Evolutionary conservation across 2,888 invertebrate genomes (phyloP).

Genomic region (Pammene fasciana): DNA sequence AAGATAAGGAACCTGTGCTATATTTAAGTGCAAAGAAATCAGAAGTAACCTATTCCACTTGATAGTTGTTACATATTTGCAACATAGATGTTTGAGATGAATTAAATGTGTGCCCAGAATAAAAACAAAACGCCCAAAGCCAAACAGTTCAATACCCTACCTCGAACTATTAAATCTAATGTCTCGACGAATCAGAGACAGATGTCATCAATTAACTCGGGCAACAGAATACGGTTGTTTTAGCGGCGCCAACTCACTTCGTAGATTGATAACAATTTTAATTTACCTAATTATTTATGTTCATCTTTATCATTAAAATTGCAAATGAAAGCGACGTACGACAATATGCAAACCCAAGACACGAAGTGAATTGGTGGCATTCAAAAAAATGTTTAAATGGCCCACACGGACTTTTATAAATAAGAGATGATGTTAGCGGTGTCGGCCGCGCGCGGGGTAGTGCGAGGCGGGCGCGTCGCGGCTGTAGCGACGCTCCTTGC

Average conservation of each 20-base stretch:
- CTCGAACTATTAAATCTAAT: no score
- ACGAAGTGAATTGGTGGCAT: background rate
- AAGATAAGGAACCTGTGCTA: no score
- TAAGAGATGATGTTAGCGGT: constrained; percentile 60
- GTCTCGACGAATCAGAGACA: no score
- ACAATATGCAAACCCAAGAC: no score
- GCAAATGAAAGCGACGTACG: no score
- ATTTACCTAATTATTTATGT: no score
- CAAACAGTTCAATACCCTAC: no score
- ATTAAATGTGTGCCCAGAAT: background rate
- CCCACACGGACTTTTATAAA: background rate
- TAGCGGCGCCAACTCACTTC: no score
- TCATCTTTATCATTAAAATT: no score
- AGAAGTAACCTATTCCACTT: background rate
- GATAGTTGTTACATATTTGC: constrained; percentile 7
- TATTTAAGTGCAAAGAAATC: no score
- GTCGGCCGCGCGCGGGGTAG: constrained; percentile 67
- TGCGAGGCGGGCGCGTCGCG: constrained; percentile 65
- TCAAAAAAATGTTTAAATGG: background rate
- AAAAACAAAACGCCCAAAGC: background rate
- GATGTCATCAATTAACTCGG: background rate
- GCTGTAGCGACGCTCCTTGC: constrained; percentile 75
- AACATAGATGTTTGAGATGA: no score
- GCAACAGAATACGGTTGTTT: background rate
- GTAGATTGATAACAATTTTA: no score